Conservation (phyloP, 2,797 vertebrate genomes). For the Acrossocheilus wenchowensis region DNA sequence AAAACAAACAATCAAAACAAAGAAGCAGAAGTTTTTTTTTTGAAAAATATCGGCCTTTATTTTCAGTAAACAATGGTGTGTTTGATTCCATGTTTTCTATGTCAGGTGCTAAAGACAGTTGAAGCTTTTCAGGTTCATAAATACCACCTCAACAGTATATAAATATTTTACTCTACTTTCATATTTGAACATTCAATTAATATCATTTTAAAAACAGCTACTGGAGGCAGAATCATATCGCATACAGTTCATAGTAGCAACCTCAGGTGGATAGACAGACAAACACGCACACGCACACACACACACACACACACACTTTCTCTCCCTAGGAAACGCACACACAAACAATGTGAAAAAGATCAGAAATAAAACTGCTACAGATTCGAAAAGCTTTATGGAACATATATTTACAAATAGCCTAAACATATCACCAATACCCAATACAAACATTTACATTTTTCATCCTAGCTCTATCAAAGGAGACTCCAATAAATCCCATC, state of each 20-base stretch:
- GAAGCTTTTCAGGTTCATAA: constrained; percentile 71
- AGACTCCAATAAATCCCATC: constrained; percentile 4
- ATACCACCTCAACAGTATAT: constrained; percentile 78
- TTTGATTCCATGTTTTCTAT: constrained; percentile 72
- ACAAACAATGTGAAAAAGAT: constrained; percentile 66
- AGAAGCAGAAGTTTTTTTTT: constrained; percentile 43
- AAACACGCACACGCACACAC: constrained; percentile 51
- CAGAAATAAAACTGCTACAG: constrained; percentile 59
- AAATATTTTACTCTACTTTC: constrained; percentile 81
- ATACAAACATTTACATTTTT: constrained; percentile 7
- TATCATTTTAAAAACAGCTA: constrained; percentile 64
- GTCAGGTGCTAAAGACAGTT: constrained; percentile 60
- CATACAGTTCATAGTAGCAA: constrained; percentile 54
- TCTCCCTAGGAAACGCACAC: constrained; percentile 61
- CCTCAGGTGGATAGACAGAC: constrained; percentile 33
- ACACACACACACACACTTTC: background rate
- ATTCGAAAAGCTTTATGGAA: constrained; percentile 64
- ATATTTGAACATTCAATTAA: constrained; percentile 70
- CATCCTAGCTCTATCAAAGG: constrained; percentile 17
- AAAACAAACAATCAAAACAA: background rate
- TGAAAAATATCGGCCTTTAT: constrained; percentile 84
- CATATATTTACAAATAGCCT: constrained; percentile 74
- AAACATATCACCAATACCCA: constrained; percentile 52
- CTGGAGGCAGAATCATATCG: constrained; percentile 63
- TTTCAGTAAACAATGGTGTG: constrained; percentile 78